Evolutionary conservation across 2,113 vertebrate species (phyloP), one percentile per base, ranked within the genome.

Genomic region (Dolichallabes microphthalmus): DNA sequence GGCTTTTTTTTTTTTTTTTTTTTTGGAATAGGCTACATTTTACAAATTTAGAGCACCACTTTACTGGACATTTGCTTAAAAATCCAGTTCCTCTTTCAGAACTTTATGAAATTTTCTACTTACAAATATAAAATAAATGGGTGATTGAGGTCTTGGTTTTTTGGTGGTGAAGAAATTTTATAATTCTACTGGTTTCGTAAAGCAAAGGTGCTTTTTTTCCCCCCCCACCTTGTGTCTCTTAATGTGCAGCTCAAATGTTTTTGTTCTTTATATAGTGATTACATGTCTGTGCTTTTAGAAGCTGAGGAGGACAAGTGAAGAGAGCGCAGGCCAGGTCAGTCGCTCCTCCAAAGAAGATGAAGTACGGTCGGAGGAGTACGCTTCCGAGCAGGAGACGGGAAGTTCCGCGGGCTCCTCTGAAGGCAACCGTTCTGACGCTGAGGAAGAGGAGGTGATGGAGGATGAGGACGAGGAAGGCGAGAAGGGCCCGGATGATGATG

Each of bases 321-420:
- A 96, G 91, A 96, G 92, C 73, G 86, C 25, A 45, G 85, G 27
- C 87, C 92, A 93, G 76, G 92, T 92, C 25, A 98, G 96, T 88
- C 97, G 95, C 64, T 94, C 96, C 68, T 97, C 96, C 71, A 97
- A 96, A 78, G 95, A 96, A 77, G 96, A 96, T 13, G 94, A 93
- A 77, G 92, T 93, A 66, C 96, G 96, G 86, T 98, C 97, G 83
- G 97, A 97, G 58, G 97, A 97, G 0, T 99, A 97, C 45, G 97
- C 92, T 39, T 97, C 98, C 0, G 97, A 98, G 74, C 95, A 89
- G 0, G 96, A 96, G 30, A 96, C 96, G 1, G 97, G 96, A 82
- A 98, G 96, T 87, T 96, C 95, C 45, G 89, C 76, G 2, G 87
- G 83, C 76, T 98, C 98, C 80, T 98, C 96, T 86, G 96, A 98